phyloP scores from a whole-genome alignment of 2,113 vertebrate genomes.

The Sphaerodactylus townsendi region DNA sequence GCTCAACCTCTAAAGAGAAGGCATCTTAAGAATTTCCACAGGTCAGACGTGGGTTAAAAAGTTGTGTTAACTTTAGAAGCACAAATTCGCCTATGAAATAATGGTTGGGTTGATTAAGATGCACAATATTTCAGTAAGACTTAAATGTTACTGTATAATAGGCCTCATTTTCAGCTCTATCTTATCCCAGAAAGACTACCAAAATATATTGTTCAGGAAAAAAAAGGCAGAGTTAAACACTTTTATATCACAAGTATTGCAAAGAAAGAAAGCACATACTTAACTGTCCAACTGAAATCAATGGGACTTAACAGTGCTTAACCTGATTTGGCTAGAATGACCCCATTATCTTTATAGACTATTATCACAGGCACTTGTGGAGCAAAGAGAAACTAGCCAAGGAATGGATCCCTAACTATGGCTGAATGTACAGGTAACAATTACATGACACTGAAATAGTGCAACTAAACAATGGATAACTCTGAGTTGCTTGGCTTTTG shows the following conservation, averaged over 20 bases:
- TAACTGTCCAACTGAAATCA: background rate
- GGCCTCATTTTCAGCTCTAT: no score
- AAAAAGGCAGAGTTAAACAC: background rate
- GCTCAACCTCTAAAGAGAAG: no score
- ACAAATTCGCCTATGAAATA: no score
- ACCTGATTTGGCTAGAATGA: background rate
- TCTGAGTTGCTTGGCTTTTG: slow-evolving; percentile 30
- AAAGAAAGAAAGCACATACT: background rate
- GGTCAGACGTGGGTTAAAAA: no score
- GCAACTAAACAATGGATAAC: slow-evolving; percentile 22
- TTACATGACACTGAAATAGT: background rate
- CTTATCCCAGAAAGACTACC: background rate
- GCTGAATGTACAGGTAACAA: slow-evolving; percentile 22
- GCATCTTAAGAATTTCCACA: no score
- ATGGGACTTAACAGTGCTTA: background rate
- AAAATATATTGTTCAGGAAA: background rate
- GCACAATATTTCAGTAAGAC: background rate
- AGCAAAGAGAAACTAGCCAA: background rate
- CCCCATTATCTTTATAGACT: background rate
- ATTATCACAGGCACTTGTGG: background rate
- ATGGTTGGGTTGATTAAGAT: no score
- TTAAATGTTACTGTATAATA: background rate
- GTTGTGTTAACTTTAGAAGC: no score
- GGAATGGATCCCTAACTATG: slow-evolving; percentile 6
- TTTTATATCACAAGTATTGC: background rate